A percentile compares a stretch with the other conserved stretches of the same genome.
Evolutionary conservation across 2,113 vertebrate species (phyloP).

Genomic region (Fukomys damarensis): DNA sequence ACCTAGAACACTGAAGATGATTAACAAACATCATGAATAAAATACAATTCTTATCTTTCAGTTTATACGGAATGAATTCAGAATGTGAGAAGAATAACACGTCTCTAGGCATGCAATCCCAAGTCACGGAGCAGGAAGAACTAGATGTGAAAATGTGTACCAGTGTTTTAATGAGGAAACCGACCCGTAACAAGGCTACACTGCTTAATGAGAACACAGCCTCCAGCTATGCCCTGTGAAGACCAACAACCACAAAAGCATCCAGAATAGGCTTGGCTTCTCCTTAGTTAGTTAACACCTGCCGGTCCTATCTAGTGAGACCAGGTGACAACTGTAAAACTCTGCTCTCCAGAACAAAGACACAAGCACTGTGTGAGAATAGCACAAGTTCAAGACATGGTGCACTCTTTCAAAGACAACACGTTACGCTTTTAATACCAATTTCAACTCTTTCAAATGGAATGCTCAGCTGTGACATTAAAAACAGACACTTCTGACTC

Average conservation of each 20-base stretch:
- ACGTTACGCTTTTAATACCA: not conserved
- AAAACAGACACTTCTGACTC: not conserved
- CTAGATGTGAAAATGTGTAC: not conserved
- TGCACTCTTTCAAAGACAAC: not conserved
- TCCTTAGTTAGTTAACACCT: no score
- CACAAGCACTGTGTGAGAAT: not conserved
- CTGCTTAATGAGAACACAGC: not conserved
- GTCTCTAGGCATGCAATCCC: not conserved
- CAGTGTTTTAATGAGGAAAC: not conserved
- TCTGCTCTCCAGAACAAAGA: conserved; percentile 2
- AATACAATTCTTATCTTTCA: conserved; percentile 56
- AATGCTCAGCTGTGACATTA: not conserved
- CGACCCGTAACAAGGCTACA: not conserved
- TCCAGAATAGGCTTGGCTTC: no score
- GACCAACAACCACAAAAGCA: not conserved
- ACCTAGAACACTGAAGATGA: not conserved
- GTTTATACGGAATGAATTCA: conserved; percentile 2
- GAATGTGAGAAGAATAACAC: not conserved
- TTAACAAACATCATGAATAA: conserved; percentile 42
- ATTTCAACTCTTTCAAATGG: conserved; percentile 31
- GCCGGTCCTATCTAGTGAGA: not conserved
- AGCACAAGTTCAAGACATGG: not conserved
- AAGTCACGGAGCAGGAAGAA: conserved; percentile 1
- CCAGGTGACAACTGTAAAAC: not conserved
- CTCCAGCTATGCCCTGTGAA: not conserved